A percentile compares a stretch with the other conserved stretches of the same genome.
These are phyloP conservation scores for Anthopleura sola DNA, from an alignment of 64 coral and sea anemone species.

Conservation along the genomic window DNA sequence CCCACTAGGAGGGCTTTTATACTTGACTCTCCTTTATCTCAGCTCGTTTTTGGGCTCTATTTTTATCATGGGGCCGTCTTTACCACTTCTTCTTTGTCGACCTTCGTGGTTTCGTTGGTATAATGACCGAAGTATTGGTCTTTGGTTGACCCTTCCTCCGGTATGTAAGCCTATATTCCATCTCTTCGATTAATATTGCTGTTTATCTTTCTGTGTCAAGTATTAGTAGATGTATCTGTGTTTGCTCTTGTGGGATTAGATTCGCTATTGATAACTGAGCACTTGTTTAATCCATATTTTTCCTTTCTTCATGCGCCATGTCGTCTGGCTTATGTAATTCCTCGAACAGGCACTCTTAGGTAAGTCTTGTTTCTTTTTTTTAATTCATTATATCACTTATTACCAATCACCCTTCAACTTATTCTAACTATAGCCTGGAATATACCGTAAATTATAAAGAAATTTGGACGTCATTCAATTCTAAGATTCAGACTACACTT, in stretches of 20 bases:
- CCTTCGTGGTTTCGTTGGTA: slow-evolving; percentile 67
- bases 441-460: not conserved
- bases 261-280: not conserved
- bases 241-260: not conserved
- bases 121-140: slow-evolving; percentile 29
- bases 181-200: not conserved
- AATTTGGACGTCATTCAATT: not conserved
- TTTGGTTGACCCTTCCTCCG: slow-evolving; percentile 52
- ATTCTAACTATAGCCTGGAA: not conserved
- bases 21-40: slow-evolving; percentile 30
- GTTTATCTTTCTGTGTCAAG: not conserved
- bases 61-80: slow-evolving; percentile 55
- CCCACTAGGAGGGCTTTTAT: slow-evolving; percentile 48
- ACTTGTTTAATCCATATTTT: not conserved
- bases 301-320: not conserved
- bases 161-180: slow-evolving; percentile 46
- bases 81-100: slow-evolving; percentile 38
- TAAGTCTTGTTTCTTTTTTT: not conserved
- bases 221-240: not conserved
- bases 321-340: not conserved
- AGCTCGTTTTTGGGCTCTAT: slow-evolving; percentile 58
- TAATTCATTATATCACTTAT: not conserved
- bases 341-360: not conserved
- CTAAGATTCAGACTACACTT: not conserved
- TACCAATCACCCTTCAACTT: not conserved